Evolutionary conservation across 2,113 vertebrate genomes (phyloP).

Genomic region (Ia io): DNA sequence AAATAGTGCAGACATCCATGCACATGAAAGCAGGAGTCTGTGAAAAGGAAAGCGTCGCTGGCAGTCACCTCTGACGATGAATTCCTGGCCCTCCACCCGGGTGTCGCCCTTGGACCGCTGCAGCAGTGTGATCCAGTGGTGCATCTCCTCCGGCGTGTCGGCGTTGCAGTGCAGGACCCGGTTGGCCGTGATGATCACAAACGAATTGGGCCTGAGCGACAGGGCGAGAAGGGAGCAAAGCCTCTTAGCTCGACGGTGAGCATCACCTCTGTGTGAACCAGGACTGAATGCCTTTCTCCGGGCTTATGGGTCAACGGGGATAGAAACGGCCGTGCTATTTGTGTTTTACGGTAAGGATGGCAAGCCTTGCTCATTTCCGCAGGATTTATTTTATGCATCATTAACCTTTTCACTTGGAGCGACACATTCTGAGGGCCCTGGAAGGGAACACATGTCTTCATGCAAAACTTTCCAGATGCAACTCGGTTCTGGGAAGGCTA

Average conservation of each 20-base stretch:
- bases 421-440: neutral
- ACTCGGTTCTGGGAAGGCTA: constrained; percentile 36
- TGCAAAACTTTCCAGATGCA: constrained; percentile 65
- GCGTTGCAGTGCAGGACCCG: constrained; percentile 97
- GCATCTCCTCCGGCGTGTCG: constrained; percentile 98
- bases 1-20: accelerated
- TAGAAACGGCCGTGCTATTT: neutral
- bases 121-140: constrained; percentile 98
- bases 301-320: neutral
- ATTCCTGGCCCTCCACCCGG: constrained; percentile 96
- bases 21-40: accelerated
- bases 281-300: accelerated
- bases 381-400: constrained; percentile 52
- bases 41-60: accelerated
- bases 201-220: constrained; percentile 91
- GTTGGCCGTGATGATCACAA: constrained; percentile 98
- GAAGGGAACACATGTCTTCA: constrained; percentile 34
- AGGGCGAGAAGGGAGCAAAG: constrained; percentile 29
- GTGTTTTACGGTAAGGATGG: constrained; percentile 31
- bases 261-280: neutral
- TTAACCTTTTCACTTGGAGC: constrained; percentile 53
- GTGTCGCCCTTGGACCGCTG: constrained; percentile 97
- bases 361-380: neutral
- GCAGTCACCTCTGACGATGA: constrained; percentile 93
- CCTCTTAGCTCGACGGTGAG: neutral